Percentiles rank a stretch among this genome's conserved stretches.
phyloP scores from a whole-genome alignment of 2,113 vertebrate genomes.

The Condylura cristata region DNA sequence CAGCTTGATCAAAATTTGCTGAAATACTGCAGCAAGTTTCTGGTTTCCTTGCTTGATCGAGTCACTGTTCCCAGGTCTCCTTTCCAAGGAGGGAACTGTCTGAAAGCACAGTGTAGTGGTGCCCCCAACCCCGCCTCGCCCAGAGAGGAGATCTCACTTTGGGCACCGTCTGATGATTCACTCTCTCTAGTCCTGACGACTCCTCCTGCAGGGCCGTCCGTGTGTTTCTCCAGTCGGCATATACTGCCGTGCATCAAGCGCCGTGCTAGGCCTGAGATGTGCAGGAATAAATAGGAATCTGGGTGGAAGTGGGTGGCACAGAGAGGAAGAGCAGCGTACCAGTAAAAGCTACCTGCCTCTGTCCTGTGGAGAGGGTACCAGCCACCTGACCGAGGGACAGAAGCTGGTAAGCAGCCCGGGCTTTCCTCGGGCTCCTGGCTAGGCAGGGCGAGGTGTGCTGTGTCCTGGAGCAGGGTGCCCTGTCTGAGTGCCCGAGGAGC shows the following conservation, averaged over 20 bases:
- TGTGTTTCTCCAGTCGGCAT: neutral
- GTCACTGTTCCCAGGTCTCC: neutral
- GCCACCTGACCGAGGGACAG: too few relatives aligned
- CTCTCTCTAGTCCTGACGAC: neutral
- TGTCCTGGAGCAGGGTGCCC: neutral
- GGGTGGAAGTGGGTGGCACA: neutral
- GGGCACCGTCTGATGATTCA: neutral
- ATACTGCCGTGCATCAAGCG: neutral
- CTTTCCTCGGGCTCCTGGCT: neutral
- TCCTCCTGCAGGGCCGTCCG: neutral
- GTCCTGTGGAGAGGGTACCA: neutral
- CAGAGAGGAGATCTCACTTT: neutral
- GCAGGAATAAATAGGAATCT: neutral
- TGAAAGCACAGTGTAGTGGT: neutral
- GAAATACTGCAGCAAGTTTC: neutral
- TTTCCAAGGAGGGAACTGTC: neutral
- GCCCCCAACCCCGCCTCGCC: neutral
- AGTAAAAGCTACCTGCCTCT: too few relatives aligned
- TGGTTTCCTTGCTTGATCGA: neutral
- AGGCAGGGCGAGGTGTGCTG: accelerated
- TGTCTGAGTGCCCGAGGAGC: too few relatives aligned
- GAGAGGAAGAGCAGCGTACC: neutral
- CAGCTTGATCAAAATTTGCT: neutral
- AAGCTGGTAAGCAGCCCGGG: neutral
- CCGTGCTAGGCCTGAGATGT: neutral